Evolutionary conservation across 2,797 vertebrate species (phyloP), one percentile per base, ranked within the genome.

Genomic region (Kryptolebias ocellatus): DNA sequence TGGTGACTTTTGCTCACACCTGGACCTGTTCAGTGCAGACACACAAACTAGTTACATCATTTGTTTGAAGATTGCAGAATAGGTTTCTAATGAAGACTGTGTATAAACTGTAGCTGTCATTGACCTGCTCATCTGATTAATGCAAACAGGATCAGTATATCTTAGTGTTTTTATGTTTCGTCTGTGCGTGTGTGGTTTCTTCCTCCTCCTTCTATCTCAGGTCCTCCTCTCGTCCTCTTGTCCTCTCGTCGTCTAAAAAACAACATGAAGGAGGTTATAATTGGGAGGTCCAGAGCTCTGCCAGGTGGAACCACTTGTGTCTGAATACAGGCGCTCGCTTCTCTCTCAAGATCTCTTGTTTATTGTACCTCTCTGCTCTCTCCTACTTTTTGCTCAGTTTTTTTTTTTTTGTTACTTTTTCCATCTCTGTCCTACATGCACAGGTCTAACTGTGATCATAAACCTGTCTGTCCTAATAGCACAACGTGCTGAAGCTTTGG

Each of bases 301-400:
- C 92, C 93, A 94, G 93, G 93, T 94, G 93, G 92, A 93, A 86
- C 83, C 92, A 93, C 93, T 93, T 91, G 91, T 94, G 85, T 88
- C 71, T 92, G 86, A 91, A 90, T 90, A 76, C 83, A 68, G 75
- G 74, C 85, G 76, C 76, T 71, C 60, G 8, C 78, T 49, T 60
- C 73, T 67, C 78, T 76, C 76, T 87, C 83, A 79, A 86, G 76
- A 79, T 61, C 84, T 82, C 79, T 66, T 49, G 66, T 46, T 79
- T 74, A 67, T 82, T 81, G 75, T 78, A 53, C 68, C 64, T 57
- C 70, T 60, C 56, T 70, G 34, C 76, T 74, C 74, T 54, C 74
- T 78, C 55, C 34, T 72, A 57, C 68, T 73, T 74, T 42, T 14
- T 62, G 16, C 68, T 64, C 52, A 50, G 29, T 24, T 24, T 24